These are phyloP conservation scores for Theocolax elegans DNA, from an alignment of 1,140 invertebrate species.

Conservation along the genomic window DNA sequence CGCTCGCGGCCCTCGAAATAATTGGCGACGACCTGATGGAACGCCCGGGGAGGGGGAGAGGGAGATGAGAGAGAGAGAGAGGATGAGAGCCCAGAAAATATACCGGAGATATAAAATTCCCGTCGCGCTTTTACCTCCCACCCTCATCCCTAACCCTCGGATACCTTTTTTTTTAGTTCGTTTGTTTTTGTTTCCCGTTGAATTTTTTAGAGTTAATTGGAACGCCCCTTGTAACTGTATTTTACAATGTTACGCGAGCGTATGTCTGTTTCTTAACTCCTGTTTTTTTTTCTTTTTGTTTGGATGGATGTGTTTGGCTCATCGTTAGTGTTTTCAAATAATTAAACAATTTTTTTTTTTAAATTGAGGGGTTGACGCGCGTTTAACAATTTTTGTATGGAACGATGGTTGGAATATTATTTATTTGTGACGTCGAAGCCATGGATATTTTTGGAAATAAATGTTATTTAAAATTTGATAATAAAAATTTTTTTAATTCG, in stretches of 20 bases:
- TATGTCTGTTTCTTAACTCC: no score
- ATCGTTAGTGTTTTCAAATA: no score
- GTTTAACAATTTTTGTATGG: neutral
- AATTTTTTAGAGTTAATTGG: constrained; percentile 32
- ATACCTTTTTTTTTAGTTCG: neutral
- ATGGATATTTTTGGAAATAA: no score
- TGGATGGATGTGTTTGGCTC: no score
- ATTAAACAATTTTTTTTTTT: no score
- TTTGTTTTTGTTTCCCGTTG: neutral
- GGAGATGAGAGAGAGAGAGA: no score
- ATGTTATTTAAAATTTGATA: no score
- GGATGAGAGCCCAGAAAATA: constrained; percentile 34
- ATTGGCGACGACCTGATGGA: neutral
- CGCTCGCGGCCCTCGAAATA: constrained; percentile 37
- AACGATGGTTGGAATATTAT: neutral
- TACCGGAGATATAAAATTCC: constrained; percentile 20
- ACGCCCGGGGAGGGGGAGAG: neutral
- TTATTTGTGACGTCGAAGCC: no score
- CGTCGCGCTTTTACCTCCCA: neutral
- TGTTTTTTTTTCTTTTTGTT: no score
- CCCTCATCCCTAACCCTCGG: neutral
- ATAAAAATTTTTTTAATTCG: no score
- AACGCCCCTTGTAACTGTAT: neutral
- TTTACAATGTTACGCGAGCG: constrained; percentile 3
- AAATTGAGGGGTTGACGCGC: no score